Evolutionary conservation across 2,797 vertebrate genomes (phyloP), one percentile per base, ranked within the genome.

Genomic region (Petrocephalus schoutedeni): DNA sequence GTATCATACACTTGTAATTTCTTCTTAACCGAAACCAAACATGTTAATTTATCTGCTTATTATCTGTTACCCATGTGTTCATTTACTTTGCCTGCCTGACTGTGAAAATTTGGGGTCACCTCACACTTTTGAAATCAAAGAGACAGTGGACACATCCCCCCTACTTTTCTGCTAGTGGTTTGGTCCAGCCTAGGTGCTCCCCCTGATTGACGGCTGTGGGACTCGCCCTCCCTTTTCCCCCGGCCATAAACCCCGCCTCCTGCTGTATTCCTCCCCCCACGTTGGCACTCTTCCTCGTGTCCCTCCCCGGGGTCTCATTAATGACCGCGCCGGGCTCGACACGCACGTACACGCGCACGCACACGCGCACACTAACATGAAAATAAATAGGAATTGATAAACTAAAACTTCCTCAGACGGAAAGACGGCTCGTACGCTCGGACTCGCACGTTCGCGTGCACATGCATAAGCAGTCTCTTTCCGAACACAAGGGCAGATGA

Each of bases 251-350:
- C 23, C 12, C 67, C 92, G 92, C 90, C 93, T 88, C 91, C 71
- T 91, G 91, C 86, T 94, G 94, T 94, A 94, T 94, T 93, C 91
- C 90, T 94, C 93, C 93, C 64, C 77, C 91, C 93, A 93, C 93
- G 92, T 94, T 95, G 95, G 95, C 95, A 93, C 92, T 90, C 92
- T 10, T 94, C 92, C 93, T 93, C 93, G 92, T 91, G 91, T 91
- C 93, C 90, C 90, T 94, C 94, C 94, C 94, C 59, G 89, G 86
- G 92, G 94, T 93, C 93, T 91, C 93, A 93, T 95, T 94, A 91
- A 89, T 93, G 88, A 93, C 95, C 92, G 93, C 94, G 91, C 89
- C 90, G 89, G 89, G 91, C 41, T 71, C 28, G 71, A 51, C 71
- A 80, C 71, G 41, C 23, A 61, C 28, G 74, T 41, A 83, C 16